Evolutionary conservation across 1,140 invertebrate species (phyloP).

Genomic region (Pogonomyrmex barbatus): DNA sequence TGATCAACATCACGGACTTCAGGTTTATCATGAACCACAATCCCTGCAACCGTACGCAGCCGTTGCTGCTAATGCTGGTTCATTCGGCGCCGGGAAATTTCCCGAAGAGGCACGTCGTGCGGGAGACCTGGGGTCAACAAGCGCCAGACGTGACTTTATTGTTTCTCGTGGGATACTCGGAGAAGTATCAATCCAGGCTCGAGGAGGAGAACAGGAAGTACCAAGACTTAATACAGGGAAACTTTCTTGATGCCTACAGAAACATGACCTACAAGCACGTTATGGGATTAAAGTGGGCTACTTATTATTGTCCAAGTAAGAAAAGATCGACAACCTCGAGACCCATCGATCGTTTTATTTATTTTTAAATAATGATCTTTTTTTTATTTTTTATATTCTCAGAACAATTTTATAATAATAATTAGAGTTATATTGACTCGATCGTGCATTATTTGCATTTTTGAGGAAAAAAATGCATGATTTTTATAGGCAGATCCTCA

Average conservation of each 20-base stretch:
- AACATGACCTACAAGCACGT: constrained; percentile 96
- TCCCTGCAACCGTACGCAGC: constrained; percentile 84
- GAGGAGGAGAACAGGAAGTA: constrained; percentile 88
- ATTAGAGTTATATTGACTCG: background rate
- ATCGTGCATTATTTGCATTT: background rate
- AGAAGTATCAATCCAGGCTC: constrained; percentile 85
- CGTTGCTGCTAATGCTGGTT: constrained; percentile 88
- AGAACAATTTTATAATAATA: background rate
- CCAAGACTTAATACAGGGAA: constrained; percentile 92
- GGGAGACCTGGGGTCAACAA: constrained; percentile 89
- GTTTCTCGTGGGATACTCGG: constrained; percentile 90
- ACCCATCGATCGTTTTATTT: background rate
- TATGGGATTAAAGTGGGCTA: constrained; percentile 93
- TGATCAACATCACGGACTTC: constrained; percentile 88
- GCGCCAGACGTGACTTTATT: constrained; percentile 86
- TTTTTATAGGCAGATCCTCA: background rate
- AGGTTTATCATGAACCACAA: constrained; percentile 87
- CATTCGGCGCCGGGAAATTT: constrained; percentile 90
- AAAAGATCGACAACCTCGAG: background rate
- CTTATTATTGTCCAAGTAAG: constrained; percentile 88
- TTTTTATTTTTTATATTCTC: background rate
- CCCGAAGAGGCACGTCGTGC: constrained; percentile 87
- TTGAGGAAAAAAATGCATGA: background rate
- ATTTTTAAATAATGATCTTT: background rate
- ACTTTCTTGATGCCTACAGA: constrained; percentile 92